Evolutionary conservation across 2,113 vertebrate genomes (phyloP), one percentile per base, ranked within the genome.

Genomic region (Urocitellus parryii): DNA sequence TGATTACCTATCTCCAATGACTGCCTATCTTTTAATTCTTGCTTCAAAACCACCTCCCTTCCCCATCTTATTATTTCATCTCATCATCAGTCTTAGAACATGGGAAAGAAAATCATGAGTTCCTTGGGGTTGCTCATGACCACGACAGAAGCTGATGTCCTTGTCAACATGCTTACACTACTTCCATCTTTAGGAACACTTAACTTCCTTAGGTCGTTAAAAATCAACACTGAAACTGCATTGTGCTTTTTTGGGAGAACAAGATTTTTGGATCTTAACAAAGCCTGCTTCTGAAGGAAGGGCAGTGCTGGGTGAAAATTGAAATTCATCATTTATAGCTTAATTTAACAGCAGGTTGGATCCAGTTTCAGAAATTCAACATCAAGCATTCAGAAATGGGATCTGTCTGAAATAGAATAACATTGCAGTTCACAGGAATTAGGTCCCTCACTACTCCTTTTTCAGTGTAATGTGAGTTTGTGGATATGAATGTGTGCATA

Each of bases 301-400:
- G 20, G 18, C 5, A 85, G n/a, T 42, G 13, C 18, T 72, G 34
- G 8, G 13, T 92, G 88, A 95, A 79, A 88, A 81, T 58, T 96
- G 53, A 14, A 91, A 91, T 48, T 88, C 37, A 34, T 42, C 65
- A 63, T 61, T 87, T 17, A 77, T 70, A 85, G 61, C 51, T 95
- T 90, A 96, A 93, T 65, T 94, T 91, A 88, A 56, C 25, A 88
- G 32, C n/a, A 91, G 37, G 8, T 80, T 51, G 72, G 18, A 95
- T 67, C 32, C 78, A 85, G 32, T 3, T 84, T 73, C 20, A 85
- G 22, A 88, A 85, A 95, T 37, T 91, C 51, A 80, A 27, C 22
- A 56, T 88, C 79, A 76, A 93, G 42, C n/a, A 67, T 58, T 94
- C 42, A 81, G 67, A 91, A 91, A 74, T 20, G 0, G 67, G 42